These are phyloP conservation scores for Atta colombica DNA, from an alignment of 1,140 invertebrate genomes.

Conservation along the genomic window DNA sequence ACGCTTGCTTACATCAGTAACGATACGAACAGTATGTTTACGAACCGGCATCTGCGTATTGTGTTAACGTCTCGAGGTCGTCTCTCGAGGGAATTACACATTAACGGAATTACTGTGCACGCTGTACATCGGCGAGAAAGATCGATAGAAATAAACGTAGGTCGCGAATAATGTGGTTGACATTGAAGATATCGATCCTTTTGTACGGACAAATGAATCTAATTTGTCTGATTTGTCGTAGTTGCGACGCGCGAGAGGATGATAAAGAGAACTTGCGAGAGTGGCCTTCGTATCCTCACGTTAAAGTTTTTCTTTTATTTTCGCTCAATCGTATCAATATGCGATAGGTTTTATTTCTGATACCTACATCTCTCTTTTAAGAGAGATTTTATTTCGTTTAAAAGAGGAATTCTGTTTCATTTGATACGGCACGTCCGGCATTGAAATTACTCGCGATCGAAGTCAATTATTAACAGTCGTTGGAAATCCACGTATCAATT, in stretches of 20 bases:
- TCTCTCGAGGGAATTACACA: background rate
- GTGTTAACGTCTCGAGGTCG: background rate
- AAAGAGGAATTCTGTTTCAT: background rate
- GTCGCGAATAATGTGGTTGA: background rate
- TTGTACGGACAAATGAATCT: background rate
- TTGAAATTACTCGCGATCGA: slow-evolving; percentile 37
- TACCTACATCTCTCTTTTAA: background rate
- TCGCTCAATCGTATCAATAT: background rate
- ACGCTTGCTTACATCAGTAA: background rate
- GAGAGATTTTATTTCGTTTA: background rate
- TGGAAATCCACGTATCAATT: background rate
- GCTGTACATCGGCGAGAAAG: background rate
- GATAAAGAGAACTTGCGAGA: background rate
- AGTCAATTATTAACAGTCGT: background rate
- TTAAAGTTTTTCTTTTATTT: slow-evolving; percentile 8
- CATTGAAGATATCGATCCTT: slow-evolving; percentile 35
- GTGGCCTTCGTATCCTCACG: background rate
- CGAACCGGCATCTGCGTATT: background rate
- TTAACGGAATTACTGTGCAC: background rate
- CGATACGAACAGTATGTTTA: slow-evolving; percentile 10
- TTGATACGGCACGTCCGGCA: background rate
- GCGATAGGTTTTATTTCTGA: slow-evolving; percentile 4
- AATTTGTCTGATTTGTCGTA: slow-evolving; percentile 11
- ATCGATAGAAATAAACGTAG: slow-evolving; percentile 8
- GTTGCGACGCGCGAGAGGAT: slow-evolving; percentile 4